A percentile compares a stretch with the other conserved stretches of the same genome.
These are phyloP conservation scores for Takifugu bimaculatus DNA, from an alignment of 2,113 vertebrate genomes.

Conservation along the genomic window DNA sequence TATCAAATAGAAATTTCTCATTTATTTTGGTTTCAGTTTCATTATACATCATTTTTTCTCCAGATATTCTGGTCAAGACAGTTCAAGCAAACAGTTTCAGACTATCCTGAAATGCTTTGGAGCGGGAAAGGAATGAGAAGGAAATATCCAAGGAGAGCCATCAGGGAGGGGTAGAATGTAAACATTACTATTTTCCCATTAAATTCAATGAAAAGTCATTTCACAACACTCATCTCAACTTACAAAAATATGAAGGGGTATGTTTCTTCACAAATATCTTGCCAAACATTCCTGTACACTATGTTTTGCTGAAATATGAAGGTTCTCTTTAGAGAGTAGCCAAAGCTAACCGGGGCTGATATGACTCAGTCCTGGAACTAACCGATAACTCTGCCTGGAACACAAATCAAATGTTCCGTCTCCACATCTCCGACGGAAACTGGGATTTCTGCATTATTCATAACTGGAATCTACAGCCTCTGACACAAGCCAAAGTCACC, in stretches of 20 bases:
- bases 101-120: no score
- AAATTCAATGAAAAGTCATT: no score
- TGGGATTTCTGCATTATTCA: conserved; percentile 56
- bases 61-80: not conserved
- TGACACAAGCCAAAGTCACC: conserved; percentile 51
- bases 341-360: conserved; percentile 4
- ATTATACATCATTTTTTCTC: not conserved
- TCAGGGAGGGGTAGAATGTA: no score
- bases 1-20: not conserved
- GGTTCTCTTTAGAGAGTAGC: conserved; percentile 13
- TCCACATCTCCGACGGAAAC: conserved; percentile 29
- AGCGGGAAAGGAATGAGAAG: no score
- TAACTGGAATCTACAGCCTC: conserved; percentile 6
- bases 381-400: conserved; percentile 39
- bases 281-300: no score
- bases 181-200: no score
- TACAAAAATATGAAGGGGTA: no score
- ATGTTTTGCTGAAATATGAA: conserved; percentile 7
- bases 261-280: no score
- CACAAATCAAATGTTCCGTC: conserved; percentile 37
- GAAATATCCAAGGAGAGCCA: no score
- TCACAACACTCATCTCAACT: no score
- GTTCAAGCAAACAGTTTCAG: no score
- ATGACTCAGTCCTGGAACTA: conserved; percentile 5
- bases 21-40: not conserved